phyloP scores from a whole-genome alignment of 2,113 vertebrate genomes.

The Megaleporinus macrocephalus region DNA sequence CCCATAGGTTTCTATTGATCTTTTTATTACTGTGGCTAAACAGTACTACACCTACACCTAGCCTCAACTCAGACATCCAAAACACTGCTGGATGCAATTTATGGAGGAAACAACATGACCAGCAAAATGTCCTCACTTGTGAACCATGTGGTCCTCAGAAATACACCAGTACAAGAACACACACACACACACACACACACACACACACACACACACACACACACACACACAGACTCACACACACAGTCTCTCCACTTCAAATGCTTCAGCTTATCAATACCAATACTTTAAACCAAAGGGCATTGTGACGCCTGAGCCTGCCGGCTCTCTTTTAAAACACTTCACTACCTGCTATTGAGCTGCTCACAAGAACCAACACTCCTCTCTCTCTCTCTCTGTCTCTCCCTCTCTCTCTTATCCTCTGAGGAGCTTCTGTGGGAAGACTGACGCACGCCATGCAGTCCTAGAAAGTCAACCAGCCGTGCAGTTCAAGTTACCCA shows the following conservation, averaged over 20 bases:
- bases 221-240: not conserved
- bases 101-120: no score
- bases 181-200: no score
- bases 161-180: no score
- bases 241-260: slow-evolving; percentile 21
- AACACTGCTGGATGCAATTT: no score
- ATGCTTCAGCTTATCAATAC: slow-evolving; percentile 47
- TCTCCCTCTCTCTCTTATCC: slow-evolving; percentile 10
- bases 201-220: not conserved
- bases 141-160: no score
- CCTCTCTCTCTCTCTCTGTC: not conserved
- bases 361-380: slow-evolving; percentile 33
- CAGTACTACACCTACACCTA: no score
- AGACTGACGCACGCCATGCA: slow-evolving; percentile 26
- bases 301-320: slow-evolving; percentile 28
- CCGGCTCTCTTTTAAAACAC: slow-evolving; percentile 48
- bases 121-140: no score
- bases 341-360: slow-evolving; percentile 50
- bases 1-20: no score
- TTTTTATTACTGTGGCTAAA: no score
- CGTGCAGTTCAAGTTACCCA: slow-evolving; percentile 26
- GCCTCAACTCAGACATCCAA: no score
- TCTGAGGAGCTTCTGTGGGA: slow-evolving; percentile 40
- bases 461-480: slow-evolving; percentile 54
- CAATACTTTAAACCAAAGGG: slow-evolving; percentile 46